Evolutionary conservation across 37 sponge, comb jelly and placozoan species (phyloP), one percentile per base, ranked within the genome.

Genomic region (Petrosia ficiformis): DNA sequence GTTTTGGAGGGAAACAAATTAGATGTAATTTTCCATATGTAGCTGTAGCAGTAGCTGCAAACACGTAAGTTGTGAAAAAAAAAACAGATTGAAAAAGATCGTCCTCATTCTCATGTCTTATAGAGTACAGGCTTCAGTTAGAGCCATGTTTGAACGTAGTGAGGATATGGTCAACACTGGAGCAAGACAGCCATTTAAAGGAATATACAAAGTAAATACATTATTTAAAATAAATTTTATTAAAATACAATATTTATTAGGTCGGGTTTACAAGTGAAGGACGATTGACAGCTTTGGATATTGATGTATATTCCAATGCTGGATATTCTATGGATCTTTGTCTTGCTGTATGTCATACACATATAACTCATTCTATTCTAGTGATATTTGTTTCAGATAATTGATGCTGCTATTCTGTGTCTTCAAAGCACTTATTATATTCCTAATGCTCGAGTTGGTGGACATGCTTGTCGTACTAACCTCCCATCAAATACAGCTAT

Each of bases 1-100:
- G 88, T 56, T 87, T 87, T 81, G 88, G 88, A 25, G 88, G 88
- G 0, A 87, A 87, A 36, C 78, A 81, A 41, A 81, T 77, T 33
- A 70, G 82, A 5, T 56, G 42, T 57, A 35, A 30, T 59, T 44
- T 70, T 14, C 56, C 76, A 21, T 43, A 75, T 42, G 66, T 32
- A 39, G 82, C 82, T 3, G 42, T 77, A 69, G 88, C 82, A 3
- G 39, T 87, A 48, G 88, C 82, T 56, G 88, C 88, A 5, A 78
- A 80, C 31, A 86, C 66, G 87, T 74, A 28, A 71, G 74, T 16
- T n/a, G 34, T 68, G 29, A 68, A 37, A 68, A 68, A 5, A 28
- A 36, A n/a, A 14, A 24, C 70, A 34, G 8, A 26, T 32, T 68
- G 38, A 6, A n/a, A 3, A 68, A 26, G 22, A 6, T 26, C 34